phyloP scores from a whole-genome alignment of 2,888 invertebrate genomes.

The Junonia oenone region DNA sequence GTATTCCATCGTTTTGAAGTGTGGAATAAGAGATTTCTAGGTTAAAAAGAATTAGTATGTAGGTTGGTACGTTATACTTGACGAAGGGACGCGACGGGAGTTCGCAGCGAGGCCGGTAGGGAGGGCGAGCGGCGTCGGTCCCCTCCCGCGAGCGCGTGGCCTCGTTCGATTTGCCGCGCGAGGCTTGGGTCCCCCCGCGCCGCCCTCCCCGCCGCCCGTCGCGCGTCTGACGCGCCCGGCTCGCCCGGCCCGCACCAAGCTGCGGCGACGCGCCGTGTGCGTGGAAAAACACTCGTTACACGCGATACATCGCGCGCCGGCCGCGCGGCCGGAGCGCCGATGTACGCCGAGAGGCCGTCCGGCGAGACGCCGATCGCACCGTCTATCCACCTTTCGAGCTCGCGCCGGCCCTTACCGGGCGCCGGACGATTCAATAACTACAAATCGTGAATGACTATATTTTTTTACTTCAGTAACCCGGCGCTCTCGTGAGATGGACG shows the following conservation, averaged over 20 bases:
- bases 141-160: constrained; percentile 52
- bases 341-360: constrained; percentile 37
- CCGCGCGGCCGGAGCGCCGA: constrained; percentile 34
- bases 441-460: constrained; percentile 34
- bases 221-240: constrained; percentile 43
- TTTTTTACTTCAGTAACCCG: constrained; percentile 39
- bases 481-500: constrained; percentile 40
- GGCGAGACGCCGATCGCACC: constrained; percentile 21
- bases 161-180: constrained; percentile 74
- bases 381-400: constrained; percentile 18
- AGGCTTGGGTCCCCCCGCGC: constrained; percentile 43
- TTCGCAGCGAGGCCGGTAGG: constrained; percentile 40
- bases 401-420: constrained; percentile 47
- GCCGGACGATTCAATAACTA: constrained; percentile 40
- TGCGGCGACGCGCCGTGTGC: constrained; percentile 58
- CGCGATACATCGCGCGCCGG: constrained; percentile 48
- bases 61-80: constrained; percentile 68
- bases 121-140: constrained; percentile 42
- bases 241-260: constrained; percentile 54
- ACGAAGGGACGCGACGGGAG: constrained; percentile 59
- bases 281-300: constrained; percentile 57
- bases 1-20: constrained; percentile 66
- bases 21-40: constrained; percentile 76
- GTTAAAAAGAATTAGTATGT: constrained; percentile 70
- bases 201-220: constrained; percentile 32